Evolutionary conservation across 1,140 invertebrate genomes (phyloP).

Genomic region (Pseudomyrmex flavicornis): DNA sequence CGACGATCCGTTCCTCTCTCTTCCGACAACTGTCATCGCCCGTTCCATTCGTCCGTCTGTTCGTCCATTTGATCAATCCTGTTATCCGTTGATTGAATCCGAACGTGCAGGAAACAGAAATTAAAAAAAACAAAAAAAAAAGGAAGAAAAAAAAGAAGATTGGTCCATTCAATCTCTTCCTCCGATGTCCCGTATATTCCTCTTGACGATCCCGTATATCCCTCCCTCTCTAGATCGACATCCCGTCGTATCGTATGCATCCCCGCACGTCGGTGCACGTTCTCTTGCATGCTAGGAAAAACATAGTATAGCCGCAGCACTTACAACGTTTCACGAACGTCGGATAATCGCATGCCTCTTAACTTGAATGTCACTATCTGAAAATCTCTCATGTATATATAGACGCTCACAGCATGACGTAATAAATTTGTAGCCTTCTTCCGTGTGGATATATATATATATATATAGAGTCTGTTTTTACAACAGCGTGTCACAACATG

Average conservation of each 20-base stretch:
- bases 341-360: slow-evolving; percentile 51
- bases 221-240: not conserved
- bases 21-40: not conserved
- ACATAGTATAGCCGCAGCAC: slow-evolving; percentile 21
- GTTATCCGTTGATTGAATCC: slow-evolving; percentile 58
- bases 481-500: not conserved
- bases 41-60: slow-evolving; percentile 18
- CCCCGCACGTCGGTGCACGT: too few species aligned
- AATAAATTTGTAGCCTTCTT: not conserved
- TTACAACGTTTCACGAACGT: slow-evolving; percentile 5
- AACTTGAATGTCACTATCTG: slow-evolving; percentile 30
- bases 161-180: slow-evolving; percentile 35
- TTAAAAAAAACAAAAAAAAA: slow-evolving; percentile 28
- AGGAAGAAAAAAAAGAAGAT: not conserved
- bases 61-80: slow-evolving; percentile 45
- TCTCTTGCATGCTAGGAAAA: slow-evolving; percentile 26
- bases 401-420: slow-evolving; percentile 31
- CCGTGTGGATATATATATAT: not conserved
- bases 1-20: slow-evolving; percentile 19
- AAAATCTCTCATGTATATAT: not conserved
- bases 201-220: not conserved
- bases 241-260: slow-evolving; percentile 52
- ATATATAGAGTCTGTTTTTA: slow-evolving; percentile 13
- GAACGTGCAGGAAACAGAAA: slow-evolving; percentile 41
- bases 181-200: not conserved